Evolutionary conservation across 2,113 vertebrate genomes (phyloP).

Genomic region (Etia nguti): DNA sequence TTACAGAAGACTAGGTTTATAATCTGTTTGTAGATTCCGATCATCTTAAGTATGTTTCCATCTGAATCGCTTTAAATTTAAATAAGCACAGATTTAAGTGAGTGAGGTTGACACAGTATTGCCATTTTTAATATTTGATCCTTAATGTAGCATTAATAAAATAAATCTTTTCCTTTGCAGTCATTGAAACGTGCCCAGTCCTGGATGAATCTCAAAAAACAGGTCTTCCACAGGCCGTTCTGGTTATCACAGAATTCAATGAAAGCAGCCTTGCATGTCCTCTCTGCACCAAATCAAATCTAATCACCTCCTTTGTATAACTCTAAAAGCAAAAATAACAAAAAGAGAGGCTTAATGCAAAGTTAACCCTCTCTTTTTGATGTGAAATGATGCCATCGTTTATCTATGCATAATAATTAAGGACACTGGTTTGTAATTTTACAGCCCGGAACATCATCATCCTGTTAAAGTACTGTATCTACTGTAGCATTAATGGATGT

Average conservation of each 20-base stretch:
- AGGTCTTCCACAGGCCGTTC: conserved; percentile 3
- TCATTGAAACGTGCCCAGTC: background rate
- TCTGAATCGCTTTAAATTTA: background rate
- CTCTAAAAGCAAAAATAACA: background rate
- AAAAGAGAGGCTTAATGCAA: background rate
- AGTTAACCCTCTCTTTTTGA: background rate
- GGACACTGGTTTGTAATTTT: background rate
- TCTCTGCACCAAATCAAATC: background rate
- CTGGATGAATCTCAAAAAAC: conserved; percentile 19
- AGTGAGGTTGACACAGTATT: background rate
- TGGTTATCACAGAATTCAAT: background rate
- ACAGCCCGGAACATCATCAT: background rate
- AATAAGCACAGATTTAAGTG: background rate
- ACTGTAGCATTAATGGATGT: background rate
- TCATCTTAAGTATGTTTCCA: background rate
- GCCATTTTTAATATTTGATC: background rate
- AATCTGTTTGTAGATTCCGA: background rate
- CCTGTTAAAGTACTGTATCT: background rate
- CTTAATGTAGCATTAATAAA: background rate
- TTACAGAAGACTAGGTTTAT: background rate
- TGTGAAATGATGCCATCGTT: background rate
- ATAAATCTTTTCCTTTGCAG: background rate
- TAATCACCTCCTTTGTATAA: background rate
- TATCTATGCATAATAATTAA: background rate
- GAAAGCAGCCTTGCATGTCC: background rate